Conservation (phyloP, 2,888 invertebrate species). For the Lycophotia porphyrea region DNA sequence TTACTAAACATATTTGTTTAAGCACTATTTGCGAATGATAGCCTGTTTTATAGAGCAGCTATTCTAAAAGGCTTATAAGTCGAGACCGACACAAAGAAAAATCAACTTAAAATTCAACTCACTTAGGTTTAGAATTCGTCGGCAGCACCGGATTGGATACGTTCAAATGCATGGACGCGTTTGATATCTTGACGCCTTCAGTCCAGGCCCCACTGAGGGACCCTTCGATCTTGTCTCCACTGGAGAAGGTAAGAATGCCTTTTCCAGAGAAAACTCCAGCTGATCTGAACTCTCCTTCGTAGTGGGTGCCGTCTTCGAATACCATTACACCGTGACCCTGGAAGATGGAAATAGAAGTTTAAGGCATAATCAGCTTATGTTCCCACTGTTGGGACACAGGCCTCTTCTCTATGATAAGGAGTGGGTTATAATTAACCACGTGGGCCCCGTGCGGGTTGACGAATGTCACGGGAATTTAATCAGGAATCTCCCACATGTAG, state of each 20-base stretch:
- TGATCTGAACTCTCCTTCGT: conserved; percentile 96
- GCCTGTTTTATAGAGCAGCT: neutral
- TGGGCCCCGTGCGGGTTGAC: too few species aligned
- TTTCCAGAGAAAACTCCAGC: conserved; percentile 95
- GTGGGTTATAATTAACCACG: neutral
- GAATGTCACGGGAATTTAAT: neutral
- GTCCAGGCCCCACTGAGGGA: conserved; percentile 93
- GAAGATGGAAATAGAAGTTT: conserved; percentile 18
- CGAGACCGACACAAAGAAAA: neutral
- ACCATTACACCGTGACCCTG: conserved; percentile 97
- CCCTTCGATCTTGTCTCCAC: conserved; percentile 94
- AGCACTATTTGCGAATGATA: conserved; percentile 11
- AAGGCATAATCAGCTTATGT: neutral
- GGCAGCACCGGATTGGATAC: conserved; percentile 90
- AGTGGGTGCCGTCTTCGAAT: conserved; percentile 96
- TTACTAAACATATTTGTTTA: neutral
- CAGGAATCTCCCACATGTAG: neutral
- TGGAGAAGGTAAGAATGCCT: conserved; percentile 94
- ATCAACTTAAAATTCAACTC: conserved; percentile 66
- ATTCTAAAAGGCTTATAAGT: neutral
- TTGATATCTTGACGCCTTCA: conserved; percentile 94
- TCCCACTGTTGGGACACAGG: neutral
- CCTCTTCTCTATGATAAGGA: neutral
- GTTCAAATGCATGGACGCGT: conserved; percentile 92
- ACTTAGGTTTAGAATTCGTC: conserved; percentile 91